Percentiles rank a stretch among this genome's conserved stretches.
phyloP scores from a whole-genome alignment of 1,140 invertebrate species.

The Hylaeus volcanicus region DNA sequence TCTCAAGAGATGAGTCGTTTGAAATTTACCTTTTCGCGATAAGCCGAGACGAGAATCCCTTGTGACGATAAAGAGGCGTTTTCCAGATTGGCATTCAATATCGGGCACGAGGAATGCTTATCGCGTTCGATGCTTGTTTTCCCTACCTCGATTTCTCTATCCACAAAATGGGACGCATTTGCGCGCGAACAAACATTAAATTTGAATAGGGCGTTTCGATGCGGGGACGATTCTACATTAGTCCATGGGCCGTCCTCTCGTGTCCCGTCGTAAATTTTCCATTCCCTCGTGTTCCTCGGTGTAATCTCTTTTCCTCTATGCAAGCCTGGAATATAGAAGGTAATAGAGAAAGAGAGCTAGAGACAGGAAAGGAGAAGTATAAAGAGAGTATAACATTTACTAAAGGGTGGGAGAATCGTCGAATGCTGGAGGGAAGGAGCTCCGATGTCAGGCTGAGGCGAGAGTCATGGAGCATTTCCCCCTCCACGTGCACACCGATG shows the following conservation, averaged over 20 bases:
- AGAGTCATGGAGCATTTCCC: too few species aligned
- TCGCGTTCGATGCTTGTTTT: conserved; percentile 28
- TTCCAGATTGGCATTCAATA: conserved; percentile 11
- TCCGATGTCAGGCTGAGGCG: too few species aligned
- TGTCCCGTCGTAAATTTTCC: conserved; percentile 49
- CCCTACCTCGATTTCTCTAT: conserved; percentile 46
- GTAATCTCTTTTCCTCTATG: background rate
- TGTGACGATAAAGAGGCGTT: background rate
- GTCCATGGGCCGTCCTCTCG: background rate
- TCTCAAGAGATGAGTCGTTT: background rate
- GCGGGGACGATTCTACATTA: conserved; percentile 14
- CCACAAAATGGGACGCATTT: conserved; percentile 30
- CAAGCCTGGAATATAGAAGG: background rate
- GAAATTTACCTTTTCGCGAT: conserved; percentile 27
- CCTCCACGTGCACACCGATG: too few species aligned
- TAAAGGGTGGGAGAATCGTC: conserved; percentile 8
- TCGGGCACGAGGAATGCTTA: conserved; percentile 11
- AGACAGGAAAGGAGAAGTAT: background rate
- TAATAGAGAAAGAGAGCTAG: background rate
- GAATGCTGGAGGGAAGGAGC: background rate
- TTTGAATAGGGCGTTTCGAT: conserved; percentile 5
- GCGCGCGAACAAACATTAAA: conserved; percentile 38
- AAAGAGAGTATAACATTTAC: background rate
- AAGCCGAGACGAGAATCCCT: background rate
- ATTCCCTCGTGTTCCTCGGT: conserved; percentile 39